phyloP scores from a whole-genome alignment of 1,140 invertebrate genomes.

The Centruroides vittatus region DNA sequence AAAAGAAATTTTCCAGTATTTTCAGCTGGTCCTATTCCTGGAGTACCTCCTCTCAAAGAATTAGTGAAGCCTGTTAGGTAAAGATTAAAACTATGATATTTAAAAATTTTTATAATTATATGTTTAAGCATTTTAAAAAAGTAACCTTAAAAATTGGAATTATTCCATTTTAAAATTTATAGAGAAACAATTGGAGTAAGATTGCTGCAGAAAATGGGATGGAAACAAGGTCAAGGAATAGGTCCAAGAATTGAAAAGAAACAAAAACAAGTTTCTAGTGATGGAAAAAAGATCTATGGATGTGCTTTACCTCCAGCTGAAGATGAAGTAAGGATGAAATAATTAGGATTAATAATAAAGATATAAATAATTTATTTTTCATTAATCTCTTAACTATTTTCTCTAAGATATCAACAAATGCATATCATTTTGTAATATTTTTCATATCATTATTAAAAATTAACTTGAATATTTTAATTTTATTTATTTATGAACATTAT shows the following conservation, averaged over 20 bases:
- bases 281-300: slow-evolving; percentile 43
- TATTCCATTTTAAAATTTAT: slow-evolving; percentile 11
- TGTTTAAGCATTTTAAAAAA: too few species aligned
- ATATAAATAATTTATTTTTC: too few species aligned
- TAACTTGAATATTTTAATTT: too few species aligned
- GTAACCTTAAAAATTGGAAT: too few species aligned
- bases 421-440: too few species aligned
- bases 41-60: slow-evolving; percentile 57
- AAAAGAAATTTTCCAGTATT: slow-evolving; percentile 2
- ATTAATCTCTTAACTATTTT: too few species aligned
- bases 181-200: slow-evolving; percentile 75
- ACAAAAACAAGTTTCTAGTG: neutral
- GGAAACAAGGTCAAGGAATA: slow-evolving; percentile 82
- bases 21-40: slow-evolving; percentile 49
- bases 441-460: too few species aligned
- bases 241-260: slow-evolving; percentile 48
- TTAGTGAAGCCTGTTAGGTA: slow-evolving; percentile 60
- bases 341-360: too few species aligned
- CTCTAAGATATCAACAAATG: too few species aligned
- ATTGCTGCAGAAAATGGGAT: slow-evolving; percentile 61
- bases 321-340: slow-evolving; percentile 7
- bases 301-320: slow-evolving; percentile 42
- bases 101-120: too few species aligned
- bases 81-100: neutral
- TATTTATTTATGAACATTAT: too few species aligned